Base-by-base conservation (phyloP, 2,888 invertebrate species). In the Mellilla xanthometata region DNA sequence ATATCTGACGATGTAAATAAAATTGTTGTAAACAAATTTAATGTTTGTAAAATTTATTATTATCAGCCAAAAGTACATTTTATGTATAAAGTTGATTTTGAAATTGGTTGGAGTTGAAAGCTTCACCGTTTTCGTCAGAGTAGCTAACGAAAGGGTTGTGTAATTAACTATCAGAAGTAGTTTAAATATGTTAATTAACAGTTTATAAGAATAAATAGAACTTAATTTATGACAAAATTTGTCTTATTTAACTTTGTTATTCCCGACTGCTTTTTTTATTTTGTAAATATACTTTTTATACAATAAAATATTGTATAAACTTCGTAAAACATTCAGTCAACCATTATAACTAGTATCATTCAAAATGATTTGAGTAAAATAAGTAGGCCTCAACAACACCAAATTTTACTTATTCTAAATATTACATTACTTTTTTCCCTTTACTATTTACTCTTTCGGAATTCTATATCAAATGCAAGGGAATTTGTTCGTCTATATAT, bases 61-160 rank as follows among this genome's bases (percentile, higher is more conserved):
- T 68, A 56, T 60, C 73, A 75, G 78, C 77, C 77, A 76, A 78
- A 71, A 64, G 60, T 66, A 65, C 64, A 68, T 72, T 63, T 62
- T 69, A 58, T 71, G 68, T 72, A 68, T 67, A 58, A 34, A 36
- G 52, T 57, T 69, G 57, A 49, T 56, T 62, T 61, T 54, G 48
- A 52, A 60, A 53, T 38, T 55, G 57, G 63, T 61, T n/a, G n/a
- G 64, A 60, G 60, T 46, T 63, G 64, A 52, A 53, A 53, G 54
- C 55, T 56, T 69, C 59, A 72, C 71, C 65, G 62, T 68, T 58
- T 68, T 69, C 68, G 62, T 52, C 40, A 68, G 67, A 68, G 85
- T 86, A 84, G 81, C 65, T 71, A 78, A 77, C 60, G 73, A 81
- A 83, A 84, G 74, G 87, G 87, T 87, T 87, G 87, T 87, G 87